These are phyloP conservation scores for Hemibagrus wyckioides DNA, from an alignment of 2,113 vertebrate species.

Conservation along the genomic window DNA sequence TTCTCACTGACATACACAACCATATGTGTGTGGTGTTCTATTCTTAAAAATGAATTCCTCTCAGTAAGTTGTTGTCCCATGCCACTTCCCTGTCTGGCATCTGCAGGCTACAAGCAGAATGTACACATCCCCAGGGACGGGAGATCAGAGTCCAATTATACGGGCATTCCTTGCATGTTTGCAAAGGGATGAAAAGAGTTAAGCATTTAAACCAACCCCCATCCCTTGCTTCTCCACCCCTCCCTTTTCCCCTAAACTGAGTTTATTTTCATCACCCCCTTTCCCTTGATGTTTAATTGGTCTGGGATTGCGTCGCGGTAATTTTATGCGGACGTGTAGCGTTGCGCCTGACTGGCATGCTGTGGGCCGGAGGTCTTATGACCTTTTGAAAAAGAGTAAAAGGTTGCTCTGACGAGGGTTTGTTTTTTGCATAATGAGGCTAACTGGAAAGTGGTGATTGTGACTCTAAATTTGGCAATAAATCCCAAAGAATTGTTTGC, in stretches of 20 bases:
- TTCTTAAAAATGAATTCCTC: not conserved
- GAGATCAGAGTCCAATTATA: slow-evolving; percentile 68
- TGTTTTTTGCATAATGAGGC: slow-evolving; percentile 1
- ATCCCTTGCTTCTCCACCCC: slow-evolving; percentile 37
- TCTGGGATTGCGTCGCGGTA: slow-evolving; percentile 53
- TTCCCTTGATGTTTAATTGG: slow-evolving; percentile 63
- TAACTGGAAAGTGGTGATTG: slow-evolving; percentile 5
- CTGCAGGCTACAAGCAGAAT: slow-evolving; percentile 6
- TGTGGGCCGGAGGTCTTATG: slow-evolving; percentile 12
- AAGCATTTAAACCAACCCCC: slow-evolving; percentile 42
- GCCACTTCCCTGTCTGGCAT: not conserved
- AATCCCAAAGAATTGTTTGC: not conserved
- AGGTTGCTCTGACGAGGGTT: slow-evolving; percentile 23
- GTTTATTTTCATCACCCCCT: slow-evolving; percentile 58
- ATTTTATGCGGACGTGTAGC: slow-evolving; percentile 42
- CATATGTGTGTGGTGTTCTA: not conserved
- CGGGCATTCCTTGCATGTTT: slow-evolving; percentile 69
- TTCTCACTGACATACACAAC: no score
- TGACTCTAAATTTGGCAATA: slow-evolving; percentile 10
- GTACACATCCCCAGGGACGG: slow-evolving; percentile 51
- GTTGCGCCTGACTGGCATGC: slow-evolving; percentile 25
- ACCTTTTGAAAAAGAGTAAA: slow-evolving; percentile 17
- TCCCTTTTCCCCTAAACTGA: slow-evolving; percentile 49
- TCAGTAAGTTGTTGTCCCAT: not conserved
- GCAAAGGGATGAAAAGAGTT: slow-evolving; percentile 57